A percentile compares a stretch with the other conserved stretches of the same genome.
Evolutionary conservation across 2,797 vertebrate genomes (phyloP).

Genomic region (Danio jaintianensis): DNA sequence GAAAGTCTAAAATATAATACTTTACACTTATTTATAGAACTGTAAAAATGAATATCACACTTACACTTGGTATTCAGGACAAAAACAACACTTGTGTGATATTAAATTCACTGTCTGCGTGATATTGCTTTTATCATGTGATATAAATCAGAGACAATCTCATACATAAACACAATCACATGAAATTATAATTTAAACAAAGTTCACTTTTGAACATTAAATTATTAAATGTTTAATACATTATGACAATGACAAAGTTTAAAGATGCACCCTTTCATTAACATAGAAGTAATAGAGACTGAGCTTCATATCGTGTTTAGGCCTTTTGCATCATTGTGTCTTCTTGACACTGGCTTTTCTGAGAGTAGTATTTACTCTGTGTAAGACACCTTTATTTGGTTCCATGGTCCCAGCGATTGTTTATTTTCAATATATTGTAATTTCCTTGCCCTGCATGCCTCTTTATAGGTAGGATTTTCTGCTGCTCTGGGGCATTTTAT

Average conservation of each 20-base stretch:
- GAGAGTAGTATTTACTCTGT: neutral
- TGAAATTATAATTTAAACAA: neutral
- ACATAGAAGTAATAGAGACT: no score
- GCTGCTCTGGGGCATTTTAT: neutral
- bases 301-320: neutral
- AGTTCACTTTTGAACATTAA: neutral
- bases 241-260: neutral
- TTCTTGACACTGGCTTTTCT: neutral
- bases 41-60: no score
- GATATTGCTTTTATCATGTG: no score
- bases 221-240: neutral
- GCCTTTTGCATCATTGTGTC: neutral
- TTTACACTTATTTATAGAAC: no score
- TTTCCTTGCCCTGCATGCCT: neutral
- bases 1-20: no score
- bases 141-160: no score
- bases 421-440: conserved; percentile 9
- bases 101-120: no score
- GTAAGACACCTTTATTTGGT: neutral
- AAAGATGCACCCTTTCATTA: no score
- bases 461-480: neutral
- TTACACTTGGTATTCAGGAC: no score
- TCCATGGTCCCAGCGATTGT: neutral
- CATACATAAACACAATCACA: no score
- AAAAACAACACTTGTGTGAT: no score